Base-by-base conservation (phyloP, 2,113 vertebrate species). In the Oxyura jamaicensis region DNA sequence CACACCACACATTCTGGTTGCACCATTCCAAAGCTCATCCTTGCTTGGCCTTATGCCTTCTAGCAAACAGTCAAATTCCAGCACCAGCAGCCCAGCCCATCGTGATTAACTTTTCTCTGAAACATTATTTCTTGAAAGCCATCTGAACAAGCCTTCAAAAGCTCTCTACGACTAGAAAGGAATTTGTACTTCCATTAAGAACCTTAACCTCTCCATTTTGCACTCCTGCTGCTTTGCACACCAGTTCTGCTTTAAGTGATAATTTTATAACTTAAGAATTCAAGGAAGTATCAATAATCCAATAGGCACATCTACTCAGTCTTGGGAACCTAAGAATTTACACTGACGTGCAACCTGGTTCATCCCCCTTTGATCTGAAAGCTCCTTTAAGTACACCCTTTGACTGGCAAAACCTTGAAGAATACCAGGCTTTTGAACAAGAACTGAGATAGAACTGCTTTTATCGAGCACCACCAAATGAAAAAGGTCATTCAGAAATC, bases 401-500 rank as follows among this genome's bases (percentile, higher is more conserved):
- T 67, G n/a, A 73, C 60, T 58, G 11, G 66, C 11, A 84, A 93
- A 89, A 44, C 10, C 44, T 55, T 76, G 53, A 84, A 71, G 10
- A 67, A 44, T 8, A 76, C 11, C 50, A 89, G 58, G 73, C 73
- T 91, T 94, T 86, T 53, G 36, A 87, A 46, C 55, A 63, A 84
- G 58, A 89, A 71, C 35, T 91, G 55, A 90, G 91, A 77, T 69
- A 85, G 25, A 75, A 63, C 46, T 67, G 39, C 65, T 89, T 87
- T 92, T 59, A 83, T 93, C 55, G 92, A 50, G 71, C 46, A 89
- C 58, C 71, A 91, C 93, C 88, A 95, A 76, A 92, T 83, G 46
- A 93, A 95, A 91, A 94, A 96, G 90, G 93, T 96, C 81, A 87
- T 89, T 96, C 86, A 96, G 89, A 86, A 95, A 81, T 85, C 62